phyloP scores from a whole-genome alignment of 2,113 vertebrate genomes.

The Notothenia rossii region DNA sequence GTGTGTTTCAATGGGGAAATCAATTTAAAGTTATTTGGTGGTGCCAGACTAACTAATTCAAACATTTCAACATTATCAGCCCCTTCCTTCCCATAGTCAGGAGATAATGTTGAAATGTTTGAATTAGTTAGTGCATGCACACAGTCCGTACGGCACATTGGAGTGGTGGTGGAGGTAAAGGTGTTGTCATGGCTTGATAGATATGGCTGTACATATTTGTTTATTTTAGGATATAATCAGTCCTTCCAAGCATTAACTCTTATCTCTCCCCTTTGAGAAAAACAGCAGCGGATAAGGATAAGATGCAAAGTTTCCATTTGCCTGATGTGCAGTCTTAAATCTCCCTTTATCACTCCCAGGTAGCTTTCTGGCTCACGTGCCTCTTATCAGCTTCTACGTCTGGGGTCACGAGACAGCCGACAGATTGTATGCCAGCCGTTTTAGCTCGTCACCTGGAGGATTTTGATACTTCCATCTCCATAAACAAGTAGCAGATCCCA shows the following conservation, averaged over 20 bases:
- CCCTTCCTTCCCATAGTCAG: background rate
- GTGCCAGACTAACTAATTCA: conserved; percentile 37
- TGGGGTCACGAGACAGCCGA: conserved; percentile 72
- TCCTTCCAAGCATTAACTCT: conserved; percentile 72
- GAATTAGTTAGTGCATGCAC: background rate
- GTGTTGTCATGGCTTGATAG: conserved; percentile 73
- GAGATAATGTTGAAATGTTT: no score
- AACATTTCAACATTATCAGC: background rate
- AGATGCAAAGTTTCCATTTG: conserved; percentile 75
- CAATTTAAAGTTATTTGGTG: conserved; percentile 52
- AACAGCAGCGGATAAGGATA: conserved; percentile 69
- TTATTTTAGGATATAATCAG: conserved; percentile 82
- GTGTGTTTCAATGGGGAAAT: conserved; percentile 26
- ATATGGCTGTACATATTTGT: conserved; percentile 79
- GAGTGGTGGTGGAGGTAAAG: conserved; percentile 34
- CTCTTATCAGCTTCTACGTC: conserved; percentile 72
- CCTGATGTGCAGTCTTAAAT: conserved; percentile 66
- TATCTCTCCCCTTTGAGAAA: conserved; percentile 71
- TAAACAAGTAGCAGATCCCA: conserved; percentile 65
- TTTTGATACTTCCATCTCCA: conserved; percentile 58
- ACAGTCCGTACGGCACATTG: conserved; percentile 26
- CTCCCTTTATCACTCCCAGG: conserved; percentile 67
- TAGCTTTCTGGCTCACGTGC: conserved; percentile 48
- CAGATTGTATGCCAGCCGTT: conserved; percentile 58
- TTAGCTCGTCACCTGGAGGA: conserved; percentile 64